Evolutionary conservation across 2,888 invertebrate genomes (phyloP), one percentile per base, ranked within the genome.

Genomic region (Acleris cristana): DNA sequence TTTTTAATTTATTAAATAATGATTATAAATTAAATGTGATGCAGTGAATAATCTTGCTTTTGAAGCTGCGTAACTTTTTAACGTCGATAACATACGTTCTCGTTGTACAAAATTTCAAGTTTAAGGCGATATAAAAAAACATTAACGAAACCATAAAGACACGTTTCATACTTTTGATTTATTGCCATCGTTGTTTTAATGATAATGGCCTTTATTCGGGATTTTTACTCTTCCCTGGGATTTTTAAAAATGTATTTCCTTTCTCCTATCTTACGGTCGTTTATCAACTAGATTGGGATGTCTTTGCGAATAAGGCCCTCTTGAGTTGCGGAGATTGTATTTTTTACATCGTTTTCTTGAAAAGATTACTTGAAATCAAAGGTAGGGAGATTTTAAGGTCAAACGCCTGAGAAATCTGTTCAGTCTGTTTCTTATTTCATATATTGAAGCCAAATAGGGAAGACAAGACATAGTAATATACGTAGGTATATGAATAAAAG

Each of bases 141-240:
- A 81, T 81, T 81, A 81, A 78, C 79, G 76, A 77, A 75, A 73
- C 75, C 79, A 80, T 82, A 74, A 74, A 75, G 73, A 78, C 80
- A 79, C 77, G 82, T 82, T 83, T 79, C 81, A 83, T 83, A 84
- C 78, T 73, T 81, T 77, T 86, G 82, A 89, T 87, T 88, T 84
- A 89, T 86, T 70, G 76, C 78, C 77, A 76, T 81, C 82, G 78
- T 86, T 83, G 77, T 80, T 81, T 81, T 85, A 86, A 88, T 81
- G 84, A 83, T 85, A 84, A 85, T 81, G 78, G 78, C 74, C 73
- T 78, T 80, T 76, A 78, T 79, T 77, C 72, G 74, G 72, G 76
- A 78, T 83, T 86, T 79, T 80, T 79, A 80, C 80, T 79, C 77
- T 74, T 73, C 73, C 73, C 71, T 73, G 73, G 71, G 75, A 80